Percentiles rank a stretch among this genome's conserved stretches.
Evolutionary conservation across 2,113 vertebrate genomes (phyloP).

Genomic region (Bubalus kerabau): DNA sequence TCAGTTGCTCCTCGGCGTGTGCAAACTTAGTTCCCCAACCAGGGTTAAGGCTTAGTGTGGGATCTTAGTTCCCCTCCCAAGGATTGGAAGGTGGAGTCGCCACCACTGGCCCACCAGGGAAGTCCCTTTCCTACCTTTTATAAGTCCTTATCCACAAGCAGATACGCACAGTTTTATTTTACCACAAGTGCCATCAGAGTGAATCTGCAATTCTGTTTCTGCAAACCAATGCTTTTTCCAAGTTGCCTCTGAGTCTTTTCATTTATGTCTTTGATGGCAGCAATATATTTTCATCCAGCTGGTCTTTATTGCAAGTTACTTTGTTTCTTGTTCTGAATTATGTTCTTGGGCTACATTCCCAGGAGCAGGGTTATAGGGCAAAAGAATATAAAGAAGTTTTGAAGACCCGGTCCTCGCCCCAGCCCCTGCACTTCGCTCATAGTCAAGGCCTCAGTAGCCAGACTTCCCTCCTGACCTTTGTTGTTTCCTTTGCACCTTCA

Average conservation of each 20-base stretch:
- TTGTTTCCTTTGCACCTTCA: conserved; percentile 56
- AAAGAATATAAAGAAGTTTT: background rate
- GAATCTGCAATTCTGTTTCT: background rate
- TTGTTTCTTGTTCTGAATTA: background rate
- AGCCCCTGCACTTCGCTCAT: background rate
- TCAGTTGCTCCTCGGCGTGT: rapidly evolving
- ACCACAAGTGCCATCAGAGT: background rate
- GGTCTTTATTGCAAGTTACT: background rate
- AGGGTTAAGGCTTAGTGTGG: background rate
- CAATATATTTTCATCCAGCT: background rate
- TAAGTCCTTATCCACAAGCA: background rate
- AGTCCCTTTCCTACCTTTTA: background rate
- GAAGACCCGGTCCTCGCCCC: background rate
- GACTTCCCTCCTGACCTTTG: background rate
- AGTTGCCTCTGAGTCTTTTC: background rate
- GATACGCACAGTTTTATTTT: background rate
- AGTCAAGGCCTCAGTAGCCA: background rate
- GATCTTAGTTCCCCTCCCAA: background rate
- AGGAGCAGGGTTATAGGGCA: background rate
- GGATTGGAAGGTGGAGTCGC: background rate
- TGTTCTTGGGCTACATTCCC: background rate
- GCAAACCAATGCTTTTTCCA: background rate
- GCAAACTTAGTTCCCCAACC: background rate
- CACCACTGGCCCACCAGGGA: background rate
- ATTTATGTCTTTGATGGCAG: background rate